Conservation (phyloP, 1,140 invertebrate species). For the Parapsyche elsis region DNA sequence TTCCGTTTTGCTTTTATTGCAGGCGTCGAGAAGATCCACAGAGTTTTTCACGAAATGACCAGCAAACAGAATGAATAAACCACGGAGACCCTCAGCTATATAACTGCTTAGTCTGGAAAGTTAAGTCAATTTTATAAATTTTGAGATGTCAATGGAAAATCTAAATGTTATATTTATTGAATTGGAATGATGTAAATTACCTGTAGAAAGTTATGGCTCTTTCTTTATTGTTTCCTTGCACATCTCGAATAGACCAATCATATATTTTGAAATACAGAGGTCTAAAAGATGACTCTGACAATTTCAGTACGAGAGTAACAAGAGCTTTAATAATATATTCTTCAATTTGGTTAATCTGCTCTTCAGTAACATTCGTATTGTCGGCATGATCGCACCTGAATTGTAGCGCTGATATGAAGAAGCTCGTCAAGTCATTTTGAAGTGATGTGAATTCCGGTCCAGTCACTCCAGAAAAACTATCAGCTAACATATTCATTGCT, state of each 20-base stretch:
- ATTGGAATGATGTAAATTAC: constrained; percentile 61
- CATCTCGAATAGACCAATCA: constrained; percentile 80
- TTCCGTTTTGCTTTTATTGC: constrained; percentile 68
- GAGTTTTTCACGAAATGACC: constrained; percentile 86
- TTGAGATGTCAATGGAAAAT: background rate
- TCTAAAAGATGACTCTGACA: constrained; percentile 88
- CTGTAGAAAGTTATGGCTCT: constrained; percentile 83
- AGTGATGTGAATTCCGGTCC: constrained; percentile 72
- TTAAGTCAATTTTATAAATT: constrained; percentile 55
- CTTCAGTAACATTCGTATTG: constrained; percentile 59
- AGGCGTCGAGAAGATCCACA: constrained; percentile 74
- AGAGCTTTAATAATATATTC: constrained; percentile 78
- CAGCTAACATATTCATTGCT: constrained; percentile 79
- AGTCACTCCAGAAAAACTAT: constrained; percentile 73
- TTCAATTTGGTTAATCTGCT: constrained; percentile 70
- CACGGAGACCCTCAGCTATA: constrained; percentile 85
- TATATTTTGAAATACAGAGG: constrained; percentile 89
- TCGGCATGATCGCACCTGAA: constrained; percentile 68
- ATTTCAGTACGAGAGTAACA: constrained; percentile 82
- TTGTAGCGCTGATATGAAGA: constrained; percentile 82
- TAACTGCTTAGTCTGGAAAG: constrained; percentile 76
- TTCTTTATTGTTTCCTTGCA: constrained; percentile 70
- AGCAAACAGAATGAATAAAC: constrained; percentile 90
- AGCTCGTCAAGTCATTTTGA: constrained; percentile 74
- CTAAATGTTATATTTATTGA: background rate